Conservation (phyloP, 2,113 vertebrate species). For the Vanacampus margaritifer region DNA sequence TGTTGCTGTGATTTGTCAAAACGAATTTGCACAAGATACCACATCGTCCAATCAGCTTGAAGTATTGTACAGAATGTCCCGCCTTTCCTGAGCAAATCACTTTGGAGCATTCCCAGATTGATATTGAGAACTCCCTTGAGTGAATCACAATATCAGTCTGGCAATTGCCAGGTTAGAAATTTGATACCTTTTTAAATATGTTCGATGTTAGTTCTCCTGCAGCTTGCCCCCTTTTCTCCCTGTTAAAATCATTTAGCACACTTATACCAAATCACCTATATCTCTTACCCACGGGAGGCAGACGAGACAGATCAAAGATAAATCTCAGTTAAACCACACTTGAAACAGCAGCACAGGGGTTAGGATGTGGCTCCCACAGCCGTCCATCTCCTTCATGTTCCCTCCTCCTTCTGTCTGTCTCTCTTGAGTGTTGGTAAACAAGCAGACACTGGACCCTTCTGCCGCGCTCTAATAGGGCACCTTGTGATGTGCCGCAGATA, state of each 20-base stretch:
- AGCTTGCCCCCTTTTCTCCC: conserved; percentile 13
- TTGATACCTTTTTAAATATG: too few relatives aligned
- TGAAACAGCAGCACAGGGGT: conserved; percentile 39
- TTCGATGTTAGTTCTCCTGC: conserved; percentile 20
- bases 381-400: conserved; percentile 31
- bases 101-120: too few relatives aligned
- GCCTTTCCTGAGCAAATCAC: too few relatives aligned
- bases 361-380: conserved; percentile 35
- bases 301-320: conserved; percentile 68
- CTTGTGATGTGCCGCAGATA: conserved; percentile 69
- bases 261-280: conserved; percentile 56
- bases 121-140: too few relatives aligned
- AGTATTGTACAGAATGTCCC: too few relatives aligned
- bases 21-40: too few relatives aligned
- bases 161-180: too few relatives aligned
- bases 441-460: conserved; percentile 67
- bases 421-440: conserved; percentile 50
- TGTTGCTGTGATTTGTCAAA: too few relatives aligned
- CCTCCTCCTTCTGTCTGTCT: conserved; percentile 47
- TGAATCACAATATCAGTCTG: too few relatives aligned
- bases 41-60: too few relatives aligned
- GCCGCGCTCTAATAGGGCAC: conserved; percentile 62
- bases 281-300: conserved; percentile 22
- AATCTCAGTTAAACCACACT: conserved; percentile 58
- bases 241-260: conserved; percentile 55